phyloP scores from a whole-genome alignment of 2,888 invertebrate genomes.

The Diarsia mendica region DNA sequence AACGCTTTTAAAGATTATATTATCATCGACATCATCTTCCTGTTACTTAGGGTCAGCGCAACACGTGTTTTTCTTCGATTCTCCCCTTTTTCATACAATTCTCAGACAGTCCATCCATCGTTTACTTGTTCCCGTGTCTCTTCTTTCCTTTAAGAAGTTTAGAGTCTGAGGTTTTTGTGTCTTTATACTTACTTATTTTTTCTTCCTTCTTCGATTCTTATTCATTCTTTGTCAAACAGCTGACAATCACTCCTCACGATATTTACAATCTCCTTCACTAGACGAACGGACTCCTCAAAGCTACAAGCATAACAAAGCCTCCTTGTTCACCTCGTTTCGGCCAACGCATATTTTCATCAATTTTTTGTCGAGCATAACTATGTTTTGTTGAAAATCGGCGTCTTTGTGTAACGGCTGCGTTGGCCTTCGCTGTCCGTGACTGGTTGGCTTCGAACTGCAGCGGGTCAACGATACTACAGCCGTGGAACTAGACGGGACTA shows the following conservation, averaged over 20 bases:
- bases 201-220: too few species aligned
- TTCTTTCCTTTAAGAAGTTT: neutral
- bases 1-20: too few species aligned
- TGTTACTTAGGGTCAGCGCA: too few species aligned
- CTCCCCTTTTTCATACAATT: too few species aligned
- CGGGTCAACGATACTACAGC: conserved; percentile 55
- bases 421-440: conserved; percentile 67
- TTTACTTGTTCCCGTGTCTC: too few species aligned
- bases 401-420: conserved; percentile 63
- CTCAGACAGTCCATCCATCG: too few species aligned
- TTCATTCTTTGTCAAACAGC: neutral
- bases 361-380: conserved; percentile 43
- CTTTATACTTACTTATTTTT: neutral
- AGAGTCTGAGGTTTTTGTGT: neutral
- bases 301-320: conserved; percentile 21
- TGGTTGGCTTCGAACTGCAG: conserved; percentile 41
- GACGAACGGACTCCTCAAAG: conserved; percentile 40
- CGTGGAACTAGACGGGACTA: conserved; percentile 43
- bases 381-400: conserved; percentile 58
- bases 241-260: neutral
- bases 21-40: too few species aligned
- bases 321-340: conserved; percentile 17
- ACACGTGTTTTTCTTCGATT: too few species aligned
- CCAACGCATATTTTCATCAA: conserved; percentile 33
- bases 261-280: conserved; percentile 1